A percentile compares a stretch with the other conserved stretches of the same genome.
Conservation (phyloP, 2,888 invertebrate genomes). For the Coecobrya sp. region DNA sequence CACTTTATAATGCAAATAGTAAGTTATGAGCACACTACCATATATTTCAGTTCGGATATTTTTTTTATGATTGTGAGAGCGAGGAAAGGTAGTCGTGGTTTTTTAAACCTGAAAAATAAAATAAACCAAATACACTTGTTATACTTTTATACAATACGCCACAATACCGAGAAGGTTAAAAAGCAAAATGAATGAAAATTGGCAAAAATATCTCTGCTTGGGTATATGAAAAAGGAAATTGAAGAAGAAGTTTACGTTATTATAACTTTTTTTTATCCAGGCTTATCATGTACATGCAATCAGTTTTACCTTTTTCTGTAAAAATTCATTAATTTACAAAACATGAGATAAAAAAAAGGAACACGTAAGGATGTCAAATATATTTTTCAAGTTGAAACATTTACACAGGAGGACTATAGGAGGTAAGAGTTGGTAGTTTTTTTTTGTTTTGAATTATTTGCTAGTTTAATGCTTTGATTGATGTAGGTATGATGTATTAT, state of each 20-base stretch:
- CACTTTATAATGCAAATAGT: slow-evolving; percentile 31
- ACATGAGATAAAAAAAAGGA: slow-evolving; percentile 53
- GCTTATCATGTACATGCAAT: slow-evolving; percentile 72
- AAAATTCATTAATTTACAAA: slow-evolving; percentile 65
- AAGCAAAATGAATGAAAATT: slow-evolving; percentile 60
- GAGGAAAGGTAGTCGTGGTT: not conserved
- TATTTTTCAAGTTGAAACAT: slow-evolving; percentile 7
- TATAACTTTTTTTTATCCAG: slow-evolving; percentile 45
- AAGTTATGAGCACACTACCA: not conserved
- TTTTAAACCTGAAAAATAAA: not conserved
- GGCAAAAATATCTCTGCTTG: no score
- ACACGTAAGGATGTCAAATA: slow-evolving; percentile 23
- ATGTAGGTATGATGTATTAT: not conserved
- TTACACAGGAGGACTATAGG: not conserved
- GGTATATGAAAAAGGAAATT: slow-evolving; percentile 30
- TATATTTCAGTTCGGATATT: not conserved
- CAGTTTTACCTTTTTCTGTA: slow-evolving; percentile 50
- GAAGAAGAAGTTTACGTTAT: not conserved
- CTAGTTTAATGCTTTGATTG: slow-evolving; percentile 8
- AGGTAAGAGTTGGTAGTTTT: not conserved
- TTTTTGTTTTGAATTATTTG: slow-evolving; percentile 44
- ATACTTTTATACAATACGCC: not conserved
- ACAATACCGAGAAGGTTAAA: no score
- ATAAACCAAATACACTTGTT: not conserved
- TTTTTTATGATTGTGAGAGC: slow-evolving; percentile 34